A percentile compares a stretch with the other conserved stretches of the same genome.
These are phyloP conservation scores for Leiothrix lutea DNA, from an alignment of 2,113 vertebrate genomes.

Conservation along the genomic window DNA sequence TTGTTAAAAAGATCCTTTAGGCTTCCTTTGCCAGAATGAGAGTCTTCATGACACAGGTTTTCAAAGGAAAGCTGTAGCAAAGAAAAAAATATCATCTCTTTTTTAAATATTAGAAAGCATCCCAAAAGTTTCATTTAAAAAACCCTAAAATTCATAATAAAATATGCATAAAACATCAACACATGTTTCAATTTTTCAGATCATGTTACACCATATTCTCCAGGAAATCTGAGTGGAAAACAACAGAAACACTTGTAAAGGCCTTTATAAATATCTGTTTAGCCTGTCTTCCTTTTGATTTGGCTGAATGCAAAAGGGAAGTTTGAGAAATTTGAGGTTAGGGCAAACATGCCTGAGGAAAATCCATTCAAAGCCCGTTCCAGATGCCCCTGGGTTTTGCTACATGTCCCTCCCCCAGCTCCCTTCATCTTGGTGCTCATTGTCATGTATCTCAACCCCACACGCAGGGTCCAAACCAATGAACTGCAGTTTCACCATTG, in stretches of 20 bases:
- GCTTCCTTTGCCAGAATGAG: background rate
- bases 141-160: background rate
- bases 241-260: background rate
- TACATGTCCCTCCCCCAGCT: background rate
- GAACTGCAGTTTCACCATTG: slow-evolving; percentile 37
- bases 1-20: background rate
- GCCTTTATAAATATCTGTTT: background rate
- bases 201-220: background rate
- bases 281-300: background rate
- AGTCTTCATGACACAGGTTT: background rate
- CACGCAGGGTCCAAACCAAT: background rate
- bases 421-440: slow-evolving; percentile 40
- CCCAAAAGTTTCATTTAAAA: background rate
- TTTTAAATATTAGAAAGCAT: background rate
- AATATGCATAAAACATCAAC: background rate
- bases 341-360: background rate
- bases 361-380: background rate
- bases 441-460: slow-evolving; percentile 32
- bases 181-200: background rate
- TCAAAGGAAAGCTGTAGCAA: background rate
- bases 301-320: background rate
- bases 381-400: background rate
- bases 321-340: background rate
- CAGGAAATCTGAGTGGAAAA: background rate
- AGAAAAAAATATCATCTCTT: background rate